phyloP scores from a whole-genome alignment of 2,888 invertebrate genomes.

The Ditula angustiorana region DNA sequence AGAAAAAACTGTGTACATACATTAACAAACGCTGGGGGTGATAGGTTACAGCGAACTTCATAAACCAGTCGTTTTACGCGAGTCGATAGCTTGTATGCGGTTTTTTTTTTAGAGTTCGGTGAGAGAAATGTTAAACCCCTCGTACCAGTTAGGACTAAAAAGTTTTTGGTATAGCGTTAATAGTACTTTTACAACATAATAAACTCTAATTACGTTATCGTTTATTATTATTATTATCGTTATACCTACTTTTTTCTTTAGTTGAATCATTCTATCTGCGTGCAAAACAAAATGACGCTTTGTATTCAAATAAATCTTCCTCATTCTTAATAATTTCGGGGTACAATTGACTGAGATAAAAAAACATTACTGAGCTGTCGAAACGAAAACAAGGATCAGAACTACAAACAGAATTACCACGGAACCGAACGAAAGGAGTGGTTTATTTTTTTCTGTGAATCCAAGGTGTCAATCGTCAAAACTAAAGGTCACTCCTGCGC shows the following conservation, averaged over 20 bases:
- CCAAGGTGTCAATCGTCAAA: conserved; percentile 9
- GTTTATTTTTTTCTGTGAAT: not conserved
- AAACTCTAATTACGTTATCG: too few species aligned
- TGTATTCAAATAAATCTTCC: too few species aligned
- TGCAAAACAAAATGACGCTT: too few species aligned
- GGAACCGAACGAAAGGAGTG: not conserved
- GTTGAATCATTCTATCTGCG: too few species aligned
- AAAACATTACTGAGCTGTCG: too few species aligned
- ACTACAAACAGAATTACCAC: too few species aligned
- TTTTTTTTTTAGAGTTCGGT: conserved; percentile 5
- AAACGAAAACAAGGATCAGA: too few species aligned
- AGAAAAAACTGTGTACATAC: conserved; percentile 44
- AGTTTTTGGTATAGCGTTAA: not conserved
- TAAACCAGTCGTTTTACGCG: conserved; percentile 32
- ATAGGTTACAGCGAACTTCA: conserved; percentile 53
- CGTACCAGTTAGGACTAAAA: not conserved
- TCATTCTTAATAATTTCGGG: too few species aligned
- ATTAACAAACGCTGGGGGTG: conserved; percentile 47
- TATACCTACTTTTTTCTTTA: too few species aligned
- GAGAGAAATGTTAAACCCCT: not conserved
- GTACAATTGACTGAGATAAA: too few species aligned
- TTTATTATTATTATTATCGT: too few species aligned
- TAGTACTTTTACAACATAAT: too few species aligned
- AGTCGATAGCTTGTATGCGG: conserved; percentile 6
- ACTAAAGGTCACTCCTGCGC: conserved; percentile 12